Percentiles rank a stretch among this genome's conserved stretches.
Conservation (phyloP, 2,113 vertebrate species). For the Pachypanchax playfairii region DNA sequence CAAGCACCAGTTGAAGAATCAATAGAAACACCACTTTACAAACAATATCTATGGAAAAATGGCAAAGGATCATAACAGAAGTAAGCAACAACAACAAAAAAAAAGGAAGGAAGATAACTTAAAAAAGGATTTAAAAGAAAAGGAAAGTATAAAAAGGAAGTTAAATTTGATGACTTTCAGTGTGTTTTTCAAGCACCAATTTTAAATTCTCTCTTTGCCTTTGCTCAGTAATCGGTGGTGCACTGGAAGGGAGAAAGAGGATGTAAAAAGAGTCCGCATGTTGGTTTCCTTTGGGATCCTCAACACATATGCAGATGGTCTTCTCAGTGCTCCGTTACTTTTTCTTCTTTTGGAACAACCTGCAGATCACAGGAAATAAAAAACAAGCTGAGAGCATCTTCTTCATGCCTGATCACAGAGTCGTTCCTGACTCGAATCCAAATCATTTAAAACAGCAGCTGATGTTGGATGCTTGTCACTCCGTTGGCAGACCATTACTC, state of each 20-base stretch:
- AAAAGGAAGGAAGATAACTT: conserved; percentile 43
- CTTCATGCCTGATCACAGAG: no score
- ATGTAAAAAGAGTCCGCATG: conserved; percentile 60
- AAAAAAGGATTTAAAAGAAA: conserved; percentile 39
- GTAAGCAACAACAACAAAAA: conserved; percentile 23
- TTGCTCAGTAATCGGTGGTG: conserved; percentile 63
- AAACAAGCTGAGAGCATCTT: conserved; percentile 67
- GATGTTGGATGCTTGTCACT: conserved; percentile 19
- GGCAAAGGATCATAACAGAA: conserved; percentile 31
- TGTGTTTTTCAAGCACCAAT: conserved; percentile 63
- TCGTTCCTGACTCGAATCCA: no score
- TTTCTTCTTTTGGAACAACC: conserved; percentile 80
- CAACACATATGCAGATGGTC: conserved; percentile 19
- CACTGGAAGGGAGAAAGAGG: conserved; percentile 41
- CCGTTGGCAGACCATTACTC: conserved; percentile 21
- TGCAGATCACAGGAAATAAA: conserved; percentile 39
- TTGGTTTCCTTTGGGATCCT: conserved; percentile 54
- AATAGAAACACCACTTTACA: conserved; percentile 72
- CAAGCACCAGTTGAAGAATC: conserved; percentile 75
- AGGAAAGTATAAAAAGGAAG: conserved; percentile 56
- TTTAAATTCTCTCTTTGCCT: conserved; percentile 44
- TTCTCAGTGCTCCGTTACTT: conserved; percentile 48
- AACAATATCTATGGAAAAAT: conserved; percentile 52
- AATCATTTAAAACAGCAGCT: neutral
- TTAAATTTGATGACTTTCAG: conserved; percentile 39